Percentiles rank a stretch among this genome's conserved stretches.
Conservation (phyloP, 2,113 vertebrate genomes). For the Gnathonemus longibarbis region DNA sequence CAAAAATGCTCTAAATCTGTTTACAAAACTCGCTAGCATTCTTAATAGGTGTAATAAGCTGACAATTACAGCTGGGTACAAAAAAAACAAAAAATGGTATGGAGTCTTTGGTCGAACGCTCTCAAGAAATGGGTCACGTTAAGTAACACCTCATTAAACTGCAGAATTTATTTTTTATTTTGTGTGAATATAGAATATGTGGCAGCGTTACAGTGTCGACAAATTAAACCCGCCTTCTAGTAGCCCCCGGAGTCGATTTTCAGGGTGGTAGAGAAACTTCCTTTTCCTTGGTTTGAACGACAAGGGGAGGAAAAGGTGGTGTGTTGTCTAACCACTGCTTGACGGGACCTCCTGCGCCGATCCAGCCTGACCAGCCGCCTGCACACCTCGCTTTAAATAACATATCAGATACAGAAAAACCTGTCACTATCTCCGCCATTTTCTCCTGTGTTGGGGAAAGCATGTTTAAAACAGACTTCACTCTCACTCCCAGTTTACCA, state of each 20-base stretch:
- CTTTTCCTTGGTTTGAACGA: not conserved
- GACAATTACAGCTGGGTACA: not conserved
- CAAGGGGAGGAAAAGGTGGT: not conserved
- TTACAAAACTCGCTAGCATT: not conserved
- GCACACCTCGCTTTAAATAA: not conserved
- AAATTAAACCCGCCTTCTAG: not conserved
- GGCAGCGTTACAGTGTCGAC: not conserved
- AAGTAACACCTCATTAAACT: not conserved
- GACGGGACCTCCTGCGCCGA: not conserved
- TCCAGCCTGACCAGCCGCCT: not conserved
- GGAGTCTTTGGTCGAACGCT: not conserved
- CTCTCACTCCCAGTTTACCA: not conserved
- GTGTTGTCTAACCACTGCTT: not conserved
- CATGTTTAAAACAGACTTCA: not conserved
- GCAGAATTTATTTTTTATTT: not conserved
- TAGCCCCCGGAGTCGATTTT: not conserved
- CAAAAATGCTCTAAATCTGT: not conserved
- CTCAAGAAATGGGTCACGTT: not conserved
- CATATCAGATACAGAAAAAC: not conserved
- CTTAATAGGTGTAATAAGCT: not conserved
- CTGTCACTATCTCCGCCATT: not conserved
- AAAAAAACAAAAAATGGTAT: not conserved
- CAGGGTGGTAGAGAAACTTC: not conserved
- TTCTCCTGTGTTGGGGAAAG: not conserved
- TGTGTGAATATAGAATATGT: not conserved